These are phyloP conservation scores for Lumbricus terrestris DNA, from an alignment of 2,888 invertebrate genomes.

Conservation along the genomic window DNA sequence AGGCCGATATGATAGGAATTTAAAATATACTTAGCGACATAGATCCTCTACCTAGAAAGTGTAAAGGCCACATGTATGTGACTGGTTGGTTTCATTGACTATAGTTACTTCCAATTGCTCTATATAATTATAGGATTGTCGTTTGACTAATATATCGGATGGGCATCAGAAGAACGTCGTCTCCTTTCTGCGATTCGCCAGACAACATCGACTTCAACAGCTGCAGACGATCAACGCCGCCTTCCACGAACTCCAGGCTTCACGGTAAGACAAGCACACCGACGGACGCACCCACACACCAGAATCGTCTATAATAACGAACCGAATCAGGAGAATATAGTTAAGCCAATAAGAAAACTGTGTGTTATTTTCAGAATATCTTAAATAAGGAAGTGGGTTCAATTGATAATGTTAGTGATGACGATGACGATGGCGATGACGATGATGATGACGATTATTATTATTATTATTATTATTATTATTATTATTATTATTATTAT, in stretches of 20 bases:
- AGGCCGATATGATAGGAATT: not conserved
- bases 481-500: no score
- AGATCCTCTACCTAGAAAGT: not conserved
- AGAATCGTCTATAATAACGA: not conserved
- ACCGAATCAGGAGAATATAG: no score
- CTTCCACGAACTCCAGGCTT: not conserved
- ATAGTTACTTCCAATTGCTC: not conserved
- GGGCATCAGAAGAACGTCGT: not conserved
- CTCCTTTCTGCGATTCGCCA: not conserved
- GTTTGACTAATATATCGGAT: not conserved
- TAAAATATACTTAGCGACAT: not conserved
- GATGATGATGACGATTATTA: no score
- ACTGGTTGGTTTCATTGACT: not conserved
- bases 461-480: no score
- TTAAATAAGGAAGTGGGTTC: not conserved
- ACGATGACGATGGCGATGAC: conserved; percentile 24
- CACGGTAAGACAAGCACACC: not conserved
- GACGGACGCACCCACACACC: not conserved
- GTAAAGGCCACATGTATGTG: not conserved
- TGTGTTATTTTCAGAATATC: no score
- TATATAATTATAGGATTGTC: not conserved
- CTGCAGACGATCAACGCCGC: not conserved
- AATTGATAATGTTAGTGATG: not conserved
- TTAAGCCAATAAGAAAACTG: not conserved
- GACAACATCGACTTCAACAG: not conserved